Conservation (phyloP, 2,797 vertebrate genomes). For the Benthosema pterotum region DNA sequence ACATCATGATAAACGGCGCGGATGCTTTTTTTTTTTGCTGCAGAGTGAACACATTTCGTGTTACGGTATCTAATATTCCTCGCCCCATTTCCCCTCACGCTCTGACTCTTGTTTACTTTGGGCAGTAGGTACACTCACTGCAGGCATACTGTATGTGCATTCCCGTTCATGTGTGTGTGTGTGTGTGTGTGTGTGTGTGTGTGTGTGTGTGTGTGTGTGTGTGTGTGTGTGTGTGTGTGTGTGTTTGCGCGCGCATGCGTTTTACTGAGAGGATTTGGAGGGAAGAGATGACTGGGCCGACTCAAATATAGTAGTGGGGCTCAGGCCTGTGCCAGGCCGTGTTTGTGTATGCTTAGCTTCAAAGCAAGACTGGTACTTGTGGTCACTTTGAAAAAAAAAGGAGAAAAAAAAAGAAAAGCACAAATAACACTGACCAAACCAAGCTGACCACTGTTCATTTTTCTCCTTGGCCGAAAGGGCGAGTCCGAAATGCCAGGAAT, state of each 20-base stretch:
- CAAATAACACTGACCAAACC: slow-evolving; percentile 73
- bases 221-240: slow-evolving; percentile 4
- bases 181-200: slow-evolving; percentile 11
- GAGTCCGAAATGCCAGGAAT: slow-evolving; percentile 70
- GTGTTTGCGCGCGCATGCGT: slow-evolving; percentile 17
- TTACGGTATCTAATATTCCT: not conserved
- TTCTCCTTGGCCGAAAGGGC: slow-evolving; percentile 61
- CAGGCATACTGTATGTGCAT: not conserved
- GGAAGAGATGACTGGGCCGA: slow-evolving; percentile 48
- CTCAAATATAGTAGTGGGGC: slow-evolving; percentile 67
- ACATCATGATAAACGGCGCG: not conserved
- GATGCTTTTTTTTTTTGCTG: not conserved
- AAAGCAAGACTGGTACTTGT: slow-evolving; percentile 62
- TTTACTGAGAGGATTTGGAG: slow-evolving; percentile 32
- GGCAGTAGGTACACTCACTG: slow-evolving; percentile 16
- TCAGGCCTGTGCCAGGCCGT: slow-evolving; percentile 58
- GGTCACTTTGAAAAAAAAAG: slow-evolving; percentile 61
- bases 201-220: slow-evolving; percentile 7
- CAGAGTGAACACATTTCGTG: slow-evolving; percentile 19
- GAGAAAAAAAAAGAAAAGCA: slow-evolving; percentile 24
- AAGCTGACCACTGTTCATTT: slow-evolving; percentile 53
- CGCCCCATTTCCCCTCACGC: slow-evolving; percentile 25
- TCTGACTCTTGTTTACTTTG: slow-evolving; percentile 6
- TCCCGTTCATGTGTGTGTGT: slow-evolving; percentile 10
- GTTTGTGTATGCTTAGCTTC: slow-evolving; percentile 66